Evolutionary conservation across 2,888 invertebrate species (phyloP), one percentile per base, ranked within the genome.

Genomic region (Melanchra persicariae): DNA sequence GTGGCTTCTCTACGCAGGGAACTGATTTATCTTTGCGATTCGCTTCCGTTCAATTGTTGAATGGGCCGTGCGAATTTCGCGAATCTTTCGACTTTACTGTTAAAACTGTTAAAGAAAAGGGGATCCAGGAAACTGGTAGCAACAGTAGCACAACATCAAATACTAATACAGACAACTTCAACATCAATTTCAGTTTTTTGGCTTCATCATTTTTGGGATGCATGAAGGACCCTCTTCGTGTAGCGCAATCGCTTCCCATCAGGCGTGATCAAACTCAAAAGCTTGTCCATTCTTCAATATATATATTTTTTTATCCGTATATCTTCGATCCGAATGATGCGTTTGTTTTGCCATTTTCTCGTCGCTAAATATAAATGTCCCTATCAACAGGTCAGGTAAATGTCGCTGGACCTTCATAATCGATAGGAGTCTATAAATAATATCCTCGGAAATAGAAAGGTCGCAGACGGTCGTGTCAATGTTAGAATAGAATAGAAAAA

Each of bases 11-110:
- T 92, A 90, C 88, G 88, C 87, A 89, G 87, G 74, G 85, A 90
- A 88, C 87, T 82, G 89, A 91, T 89, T 90, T 91, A 91, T 91
- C 89, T 91, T 90, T 88, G 89, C 89, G 86, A 90, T 89, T 90
- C 87, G 88, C 87, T 93, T 93, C 90, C 91, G 89, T 87, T 83
- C 70, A 83, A 83, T 85, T 85, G 87, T 83, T 81, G 84, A 82
- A 85, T 86, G 79, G 81, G 74, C 79, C 89, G 90, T 92, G 92
- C 82, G 92, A 91, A 89, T 85, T 57, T 65, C 55, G 49, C 15
- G 12, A 74, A 70, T 57, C 66, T 66, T 63, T 34, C n/a, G 52
- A 69, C 10, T 72, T 76, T 57, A 71, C 75, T 61, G 66, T 81
- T 66, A 66, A 70, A 64, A 65, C 74, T 65, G 77, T 74, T 66